These are phyloP conservation scores for Rhogogaster chlorosoma DNA, from an alignment of 2,888 invertebrate genomes.

Conservation along the genomic window DNA sequence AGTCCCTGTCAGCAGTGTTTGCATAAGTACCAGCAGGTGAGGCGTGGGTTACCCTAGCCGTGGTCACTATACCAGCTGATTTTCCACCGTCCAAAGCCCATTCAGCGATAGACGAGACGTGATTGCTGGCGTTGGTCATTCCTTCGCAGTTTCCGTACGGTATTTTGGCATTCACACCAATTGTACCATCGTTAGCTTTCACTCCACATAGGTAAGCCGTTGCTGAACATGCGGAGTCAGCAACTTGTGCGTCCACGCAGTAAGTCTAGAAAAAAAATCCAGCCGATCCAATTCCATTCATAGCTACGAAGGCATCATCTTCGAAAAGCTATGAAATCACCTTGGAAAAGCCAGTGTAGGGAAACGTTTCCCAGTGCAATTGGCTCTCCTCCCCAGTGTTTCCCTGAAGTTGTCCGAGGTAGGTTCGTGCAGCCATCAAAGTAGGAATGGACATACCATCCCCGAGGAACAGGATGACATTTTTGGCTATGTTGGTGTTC, in stretches of 20 bases:
- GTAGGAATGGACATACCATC: constrained; percentile 94
- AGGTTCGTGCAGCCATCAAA: constrained; percentile 87
- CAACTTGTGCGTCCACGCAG: constrained; percentile 86
- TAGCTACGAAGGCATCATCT: background rate
- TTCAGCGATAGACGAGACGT: constrained; percentile 84
- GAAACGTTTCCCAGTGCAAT: constrained; percentile 88
- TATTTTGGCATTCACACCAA: constrained; percentile 87
- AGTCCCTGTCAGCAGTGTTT: constrained; percentile 85
- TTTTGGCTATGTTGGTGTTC: constrained; percentile 80
- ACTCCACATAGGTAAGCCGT: constrained; percentile 90
- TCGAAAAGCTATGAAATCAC: constrained; percentile 74
- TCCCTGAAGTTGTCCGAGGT: constrained; percentile 83
- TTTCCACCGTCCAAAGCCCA: constrained; percentile 85
- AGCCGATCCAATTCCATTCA: background rate
- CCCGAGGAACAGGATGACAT: constrained; percentile 90
- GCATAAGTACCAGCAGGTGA: constrained; percentile 88
- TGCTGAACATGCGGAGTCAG: constrained; percentile 91
- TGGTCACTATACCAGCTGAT: constrained; percentile 86
- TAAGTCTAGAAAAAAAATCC: constrained; percentile 82
- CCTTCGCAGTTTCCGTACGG: constrained; percentile 82
- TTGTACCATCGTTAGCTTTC: constrained; percentile 87
- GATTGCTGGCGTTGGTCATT: constrained; percentile 80
- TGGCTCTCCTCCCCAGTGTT: constrained; percentile 84
- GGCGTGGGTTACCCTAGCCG: constrained; percentile 89
- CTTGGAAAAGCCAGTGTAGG: constrained; percentile 87